phyloP scores from a whole-genome alignment of 2,888 invertebrate genomes.

The Drosophila bunnanda region DNA sequence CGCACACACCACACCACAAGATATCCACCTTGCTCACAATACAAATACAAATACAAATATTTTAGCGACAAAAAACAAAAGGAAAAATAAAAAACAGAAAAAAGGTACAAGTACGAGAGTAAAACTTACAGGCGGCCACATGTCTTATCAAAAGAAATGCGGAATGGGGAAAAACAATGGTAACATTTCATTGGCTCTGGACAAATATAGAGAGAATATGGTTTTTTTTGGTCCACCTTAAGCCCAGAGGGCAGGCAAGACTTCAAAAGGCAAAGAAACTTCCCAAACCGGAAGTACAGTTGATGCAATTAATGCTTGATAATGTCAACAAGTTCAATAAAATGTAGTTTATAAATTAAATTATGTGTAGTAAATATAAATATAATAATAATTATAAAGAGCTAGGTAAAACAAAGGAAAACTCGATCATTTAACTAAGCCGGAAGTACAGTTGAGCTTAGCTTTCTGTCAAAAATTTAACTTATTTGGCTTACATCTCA shows the following conservation, averaged over 20 bases:
- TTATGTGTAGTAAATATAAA: too few species aligned
- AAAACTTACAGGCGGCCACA: conserved; percentile 49
- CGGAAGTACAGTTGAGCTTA: conserved; percentile 1
- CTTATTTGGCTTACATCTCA: too few species aligned
- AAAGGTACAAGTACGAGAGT: conserved; percentile 32
- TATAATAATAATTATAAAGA: too few species aligned
- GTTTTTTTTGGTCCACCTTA: conserved; percentile 21
- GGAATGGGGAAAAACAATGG: conserved; percentile 40
- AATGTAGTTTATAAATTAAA: background rate
- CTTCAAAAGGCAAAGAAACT: conserved; percentile 10
- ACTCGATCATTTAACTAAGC: too few species aligned
- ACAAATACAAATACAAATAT: conserved; percentile 72
- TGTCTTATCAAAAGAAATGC: conserved; percentile 56
- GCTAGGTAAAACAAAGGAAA: too few species aligned
- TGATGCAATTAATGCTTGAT: background rate
- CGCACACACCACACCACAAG: conserved; percentile 21
- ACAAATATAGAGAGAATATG: conserved; percentile 46
- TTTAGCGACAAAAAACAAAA: conserved; percentile 60
- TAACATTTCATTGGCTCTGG: conserved; percentile 44
- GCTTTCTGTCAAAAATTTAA: background rate
- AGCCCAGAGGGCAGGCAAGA: background rate
- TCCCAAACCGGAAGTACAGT: conserved; percentile 19
- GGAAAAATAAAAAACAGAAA: conserved; percentile 6
- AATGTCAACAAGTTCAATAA: background rate
- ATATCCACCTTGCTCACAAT: conserved; percentile 49